phyloP scores from a whole-genome alignment of 1,140 invertebrate genomes.

The Leptoteleia sp. region DNA sequence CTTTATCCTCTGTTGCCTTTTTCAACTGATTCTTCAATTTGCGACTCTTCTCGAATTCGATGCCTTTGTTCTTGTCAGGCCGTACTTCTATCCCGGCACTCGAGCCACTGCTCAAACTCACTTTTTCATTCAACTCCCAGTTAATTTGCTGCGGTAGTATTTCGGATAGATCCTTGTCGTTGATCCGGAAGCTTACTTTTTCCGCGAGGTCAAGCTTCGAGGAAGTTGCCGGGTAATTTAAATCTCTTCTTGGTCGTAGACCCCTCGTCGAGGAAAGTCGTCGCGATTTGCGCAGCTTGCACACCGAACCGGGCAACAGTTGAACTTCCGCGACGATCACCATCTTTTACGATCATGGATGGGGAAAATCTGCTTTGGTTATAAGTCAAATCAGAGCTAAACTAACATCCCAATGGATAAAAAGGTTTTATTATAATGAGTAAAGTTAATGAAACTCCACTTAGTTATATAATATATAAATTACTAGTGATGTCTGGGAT shows the following conservation, averaged over 20 bases:
- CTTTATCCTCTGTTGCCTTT: neutral
- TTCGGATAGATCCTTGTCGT: slow-evolving; percentile 37
- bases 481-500: too few species aligned
- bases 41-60: slow-evolving; percentile 70
- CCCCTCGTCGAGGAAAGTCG: slow-evolving; percentile 83
- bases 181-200: slow-evolving; percentile 46
- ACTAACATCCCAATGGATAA: too few species aligned
- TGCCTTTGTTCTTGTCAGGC: slow-evolving; percentile 70
- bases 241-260: slow-evolving; percentile 71
- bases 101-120: slow-evolving; percentile 77
- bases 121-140: slow-evolving; percentile 79
- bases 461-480: too few species aligned
- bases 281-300: slow-evolving; percentile 75
- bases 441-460: too few species aligned
- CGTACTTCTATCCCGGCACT: slow-evolving; percentile 72
- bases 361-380: too few species aligned
- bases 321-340: slow-evolving; percentile 66
- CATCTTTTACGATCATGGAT: slow-evolving; percentile 54
- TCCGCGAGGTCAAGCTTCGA: slow-evolving; percentile 54
- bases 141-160: slow-evolving; percentile 70
- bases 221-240: slow-evolving; percentile 37
- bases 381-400: too few species aligned
- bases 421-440: too few species aligned
- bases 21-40: slow-evolving; percentile 27
- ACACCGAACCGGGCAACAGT: slow-evolving; percentile 50